Evolutionary conservation across 1,140 invertebrate species (phyloP).

Genomic region (Goniozus legneri): DNA sequence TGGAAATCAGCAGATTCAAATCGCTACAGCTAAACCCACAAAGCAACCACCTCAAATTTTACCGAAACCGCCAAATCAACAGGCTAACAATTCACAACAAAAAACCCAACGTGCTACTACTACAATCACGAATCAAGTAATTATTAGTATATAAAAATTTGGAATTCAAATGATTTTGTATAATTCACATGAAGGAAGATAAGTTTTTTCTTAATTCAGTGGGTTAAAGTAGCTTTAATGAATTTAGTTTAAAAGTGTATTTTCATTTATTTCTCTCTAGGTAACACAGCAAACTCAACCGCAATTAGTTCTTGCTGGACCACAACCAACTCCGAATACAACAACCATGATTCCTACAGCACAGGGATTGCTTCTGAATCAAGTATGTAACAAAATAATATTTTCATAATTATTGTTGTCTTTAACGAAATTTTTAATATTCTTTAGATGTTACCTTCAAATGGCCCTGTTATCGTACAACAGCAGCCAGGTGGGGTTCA

Average conservation of each 20-base stretch:
- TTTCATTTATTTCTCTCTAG: conserved; percentile 29
- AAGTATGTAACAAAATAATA: too few relatives aligned
- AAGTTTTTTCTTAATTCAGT: not conserved
- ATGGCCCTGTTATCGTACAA: conserved; percentile 51
- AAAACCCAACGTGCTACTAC: conserved; percentile 48
- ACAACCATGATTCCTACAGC: conserved; percentile 51
- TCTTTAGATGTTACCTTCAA: conserved; percentile 52
- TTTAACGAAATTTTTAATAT: conserved; percentile 34
- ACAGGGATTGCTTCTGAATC: conserved; percentile 50
- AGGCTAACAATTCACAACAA: conserved; percentile 37
- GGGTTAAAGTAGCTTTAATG: conserved; percentile 1
- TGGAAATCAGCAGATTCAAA: conserved; percentile 54
- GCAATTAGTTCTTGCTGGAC: conserved; percentile 48
- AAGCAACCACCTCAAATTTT: conserved; percentile 52
- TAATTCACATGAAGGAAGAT: not conserved
- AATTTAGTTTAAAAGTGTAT: not conserved
- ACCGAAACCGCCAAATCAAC: conserved; percentile 49
- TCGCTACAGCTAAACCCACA: conserved; percentile 44
- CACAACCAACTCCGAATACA: conserved; percentile 44
- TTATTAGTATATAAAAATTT: conserved; percentile 4
- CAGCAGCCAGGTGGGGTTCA: conserved; percentile 53
- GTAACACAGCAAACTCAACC: conserved; percentile 51
- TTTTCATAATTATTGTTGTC: conserved; percentile 22
- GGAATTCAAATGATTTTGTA: not conserved
- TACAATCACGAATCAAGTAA: conserved; percentile 50